phyloP scores from a whole-genome alignment of 2,888 invertebrate genomes.

The Nasonia oneida region DNA sequence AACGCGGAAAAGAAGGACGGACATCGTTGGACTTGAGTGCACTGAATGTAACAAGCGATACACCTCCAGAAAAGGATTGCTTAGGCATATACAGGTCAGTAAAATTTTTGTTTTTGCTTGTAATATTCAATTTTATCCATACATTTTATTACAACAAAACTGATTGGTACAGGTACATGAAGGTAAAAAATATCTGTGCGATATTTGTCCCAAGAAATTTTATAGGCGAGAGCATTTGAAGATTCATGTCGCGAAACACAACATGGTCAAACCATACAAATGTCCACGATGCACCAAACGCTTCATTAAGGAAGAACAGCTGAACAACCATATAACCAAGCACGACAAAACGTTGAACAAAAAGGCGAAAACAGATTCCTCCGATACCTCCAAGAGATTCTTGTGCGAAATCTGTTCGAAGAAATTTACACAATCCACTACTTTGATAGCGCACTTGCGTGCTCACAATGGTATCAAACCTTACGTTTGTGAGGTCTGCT shows the following conservation, averaged over 20 bases:
- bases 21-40: slow-evolving; percentile 77
- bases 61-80: slow-evolving; percentile 75
- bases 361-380: slow-evolving; percentile 74
- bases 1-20: slow-evolving; percentile 75
- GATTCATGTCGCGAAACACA: slow-evolving; percentile 77
- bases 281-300: slow-evolving; percentile 76
- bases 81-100: slow-evolving; percentile 73
- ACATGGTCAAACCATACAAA: slow-evolving; percentile 78
- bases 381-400: slow-evolving; percentile 75
- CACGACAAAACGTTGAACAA: slow-evolving; percentile 76
- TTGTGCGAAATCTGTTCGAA: slow-evolving; percentile 78
- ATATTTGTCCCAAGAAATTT: slow-evolving; percentile 78
- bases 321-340: slow-evolving; percentile 75
- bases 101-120: not conserved
- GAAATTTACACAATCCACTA: slow-evolving; percentile 77
- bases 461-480: slow-evolving; percentile 78
- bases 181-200: slow-evolving; percentile 77
- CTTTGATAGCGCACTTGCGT: slow-evolving; percentile 75
- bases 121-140: not conserved
- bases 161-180: slow-evolving; percentile 72
- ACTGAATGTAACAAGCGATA: slow-evolving; percentile 77
- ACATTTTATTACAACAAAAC: not conserved
- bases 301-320: slow-evolving; percentile 77
- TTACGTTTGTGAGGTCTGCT: slow-evolving; percentile 77
- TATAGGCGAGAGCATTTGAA: slow-evolving; percentile 77